Conservation (phyloP, 1,140 invertebrate genomes). For the Hestina assimilis region DNA sequence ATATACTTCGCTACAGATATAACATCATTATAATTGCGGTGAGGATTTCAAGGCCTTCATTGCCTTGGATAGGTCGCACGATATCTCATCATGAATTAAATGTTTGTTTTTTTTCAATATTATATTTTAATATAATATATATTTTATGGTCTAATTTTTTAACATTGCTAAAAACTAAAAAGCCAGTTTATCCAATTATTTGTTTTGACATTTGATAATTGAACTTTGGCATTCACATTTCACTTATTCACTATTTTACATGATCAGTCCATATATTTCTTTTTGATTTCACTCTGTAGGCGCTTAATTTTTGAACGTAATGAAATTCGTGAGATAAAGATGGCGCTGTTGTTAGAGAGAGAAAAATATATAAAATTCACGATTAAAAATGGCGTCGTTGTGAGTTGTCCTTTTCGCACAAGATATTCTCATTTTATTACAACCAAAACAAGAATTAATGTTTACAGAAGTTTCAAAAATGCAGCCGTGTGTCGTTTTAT, state of each 20-base stretch:
- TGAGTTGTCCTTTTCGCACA: slow-evolving; percentile 75
- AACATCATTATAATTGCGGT: neutral
- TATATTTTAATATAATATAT: too few relatives aligned
- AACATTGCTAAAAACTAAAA: too few relatives aligned
- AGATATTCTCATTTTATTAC: slow-evolving; percentile 47
- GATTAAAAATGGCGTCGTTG: slow-evolving; percentile 66
- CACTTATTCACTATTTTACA: too few relatives aligned
- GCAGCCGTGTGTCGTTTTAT: slow-evolving; percentile 17
- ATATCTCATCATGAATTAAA: neutral
- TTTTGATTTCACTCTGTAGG: neutral
- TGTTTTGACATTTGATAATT: too few relatives aligned
- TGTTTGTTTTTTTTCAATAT: too few relatives aligned
- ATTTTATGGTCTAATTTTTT: too few relatives aligned
- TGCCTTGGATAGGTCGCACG: too few relatives aligned
- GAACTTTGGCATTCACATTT: too few relatives aligned
- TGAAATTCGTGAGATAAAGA: slow-evolving; percentile 12
- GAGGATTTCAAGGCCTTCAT: neutral
- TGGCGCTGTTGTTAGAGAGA: slow-evolving; percentile 4
- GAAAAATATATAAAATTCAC: slow-evolving; percentile 18
- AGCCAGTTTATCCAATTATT: too few relatives aligned
- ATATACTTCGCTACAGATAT: neutral
- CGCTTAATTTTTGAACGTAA: slow-evolving; percentile 15
- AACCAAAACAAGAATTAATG: slow-evolving; percentile 47
- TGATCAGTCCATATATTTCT: too few relatives aligned
- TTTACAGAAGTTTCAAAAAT: slow-evolving; percentile 33